Conservation (phyloP, 2,797 vertebrate species). For the Acanthurus lineatus region DNA sequence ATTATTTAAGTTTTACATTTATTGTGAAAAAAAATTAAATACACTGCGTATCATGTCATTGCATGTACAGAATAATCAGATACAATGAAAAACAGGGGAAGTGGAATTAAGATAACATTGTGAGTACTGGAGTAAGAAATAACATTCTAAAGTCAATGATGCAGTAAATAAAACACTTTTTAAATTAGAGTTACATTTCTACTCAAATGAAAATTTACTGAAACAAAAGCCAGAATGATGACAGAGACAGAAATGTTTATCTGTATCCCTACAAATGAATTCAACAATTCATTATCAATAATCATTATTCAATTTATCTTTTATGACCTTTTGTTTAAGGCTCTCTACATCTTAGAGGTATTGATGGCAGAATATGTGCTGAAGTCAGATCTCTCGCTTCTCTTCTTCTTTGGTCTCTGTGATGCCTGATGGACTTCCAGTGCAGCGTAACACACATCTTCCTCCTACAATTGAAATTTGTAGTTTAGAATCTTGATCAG, state of each 20-base stretch:
- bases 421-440: slow-evolving; percentile 44
- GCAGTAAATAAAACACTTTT: not conserved
- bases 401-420: slow-evolving; percentile 47
- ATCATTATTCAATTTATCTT: not conserved
- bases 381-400: slow-evolving; percentile 35
- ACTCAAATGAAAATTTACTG: not conserved
- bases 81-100: no score
- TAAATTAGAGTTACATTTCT: not conserved
- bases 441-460: slow-evolving; percentile 65
- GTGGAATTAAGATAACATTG: not conserved
- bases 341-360: slow-evolving; percentile 8
- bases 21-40: not conserved
- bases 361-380: slow-evolving; percentile 64
- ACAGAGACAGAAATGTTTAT: not conserved
- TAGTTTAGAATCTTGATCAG: not conserved
- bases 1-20: not conserved
- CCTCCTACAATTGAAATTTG: slow-evolving; percentile 49
- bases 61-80: no score
- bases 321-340: not conserved
- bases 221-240: not conserved
- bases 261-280: fast-evolving
- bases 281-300: not conserved
- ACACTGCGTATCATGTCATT: no score
- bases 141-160: not conserved
- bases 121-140: not conserved